Conservation (phyloP, 2,113 vertebrate genomes). For the Plotosus lineatus region DNA sequence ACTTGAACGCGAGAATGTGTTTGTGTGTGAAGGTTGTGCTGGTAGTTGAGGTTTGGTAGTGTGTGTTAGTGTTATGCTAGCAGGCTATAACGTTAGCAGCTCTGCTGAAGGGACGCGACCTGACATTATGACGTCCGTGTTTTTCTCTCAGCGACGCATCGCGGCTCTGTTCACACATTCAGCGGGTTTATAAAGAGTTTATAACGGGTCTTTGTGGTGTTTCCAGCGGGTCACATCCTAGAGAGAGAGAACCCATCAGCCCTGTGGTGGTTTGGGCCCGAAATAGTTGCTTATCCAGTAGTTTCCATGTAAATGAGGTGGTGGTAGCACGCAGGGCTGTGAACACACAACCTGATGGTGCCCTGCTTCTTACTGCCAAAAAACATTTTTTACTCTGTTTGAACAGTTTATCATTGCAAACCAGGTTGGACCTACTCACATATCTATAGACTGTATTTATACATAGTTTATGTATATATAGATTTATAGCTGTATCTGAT, state of each 20-base stretch:
- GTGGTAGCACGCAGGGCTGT: conserved; percentile 57
- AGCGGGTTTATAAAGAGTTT: background rate
- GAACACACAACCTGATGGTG: conserved; percentile 22
- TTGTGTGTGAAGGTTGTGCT: background rate
- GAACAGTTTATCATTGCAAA: no score
- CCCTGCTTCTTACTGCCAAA: no score
- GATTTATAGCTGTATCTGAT: background rate
- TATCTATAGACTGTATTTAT: background rate
- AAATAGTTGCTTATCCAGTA: conserved; percentile 41
- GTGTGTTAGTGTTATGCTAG: background rate
- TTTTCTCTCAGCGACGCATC: conserved; percentile 65
- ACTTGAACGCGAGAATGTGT: background rate
- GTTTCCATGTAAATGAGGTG: conserved; percentile 60
- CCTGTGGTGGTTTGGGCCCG: conserved; percentile 16
- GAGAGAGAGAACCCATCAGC: background rate
- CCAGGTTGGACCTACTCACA: no score
- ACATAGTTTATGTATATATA: background rate
- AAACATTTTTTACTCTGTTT: no score
- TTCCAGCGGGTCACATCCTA: background rate
- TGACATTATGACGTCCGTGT: conserved; percentile 75
- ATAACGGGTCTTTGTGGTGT: background rate
- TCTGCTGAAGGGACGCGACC: conserved; percentile 59
- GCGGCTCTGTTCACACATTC: conserved; percentile 55
- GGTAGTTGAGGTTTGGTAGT: background rate
- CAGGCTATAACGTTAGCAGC: conserved; percentile 18